phyloP scores from a whole-genome alignment of 2,888 invertebrate species.

The Bedellia somnulentella region DNA sequence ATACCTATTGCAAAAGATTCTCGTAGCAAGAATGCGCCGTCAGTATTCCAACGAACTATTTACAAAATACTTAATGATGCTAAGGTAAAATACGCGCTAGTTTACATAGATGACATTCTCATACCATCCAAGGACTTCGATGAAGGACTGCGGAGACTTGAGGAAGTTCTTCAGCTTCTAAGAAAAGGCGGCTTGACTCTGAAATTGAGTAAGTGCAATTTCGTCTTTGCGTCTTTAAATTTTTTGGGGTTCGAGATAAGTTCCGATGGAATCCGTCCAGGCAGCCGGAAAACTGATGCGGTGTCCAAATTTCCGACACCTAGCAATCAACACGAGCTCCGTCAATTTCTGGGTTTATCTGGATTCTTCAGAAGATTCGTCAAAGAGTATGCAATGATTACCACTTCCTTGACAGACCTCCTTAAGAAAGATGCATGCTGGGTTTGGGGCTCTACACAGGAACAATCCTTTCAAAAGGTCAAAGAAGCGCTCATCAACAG shows the following conservation, averaged over 20 bases:
- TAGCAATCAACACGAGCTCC: slow-evolving; percentile 8
- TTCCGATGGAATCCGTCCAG: slow-evolving; percentile 1
- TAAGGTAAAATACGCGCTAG: too few relatives aligned
- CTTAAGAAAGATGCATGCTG: slow-evolving; percentile 1
- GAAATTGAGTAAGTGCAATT: slow-evolving; percentile 3
- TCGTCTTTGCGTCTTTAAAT: not conserved
- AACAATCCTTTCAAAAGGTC: not conserved
- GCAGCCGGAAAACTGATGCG: slow-evolving; percentile 2
- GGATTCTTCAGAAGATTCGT: slow-evolving; percentile 13
- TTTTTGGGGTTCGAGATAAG: slow-evolving; percentile 4
- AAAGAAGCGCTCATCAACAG: not conserved
- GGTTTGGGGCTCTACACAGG: too few relatives aligned
- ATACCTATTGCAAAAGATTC: slow-evolving; percentile 4
- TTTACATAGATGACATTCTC: too few relatives aligned
- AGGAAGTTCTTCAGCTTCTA: not conserved
- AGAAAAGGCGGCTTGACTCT: not conserved
- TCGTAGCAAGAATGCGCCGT: too few relatives aligned
- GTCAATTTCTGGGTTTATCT: slow-evolving; percentile 11
- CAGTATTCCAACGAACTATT: too few relatives aligned
- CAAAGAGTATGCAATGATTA: slow-evolving; percentile 3
- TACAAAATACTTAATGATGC: too few relatives aligned
- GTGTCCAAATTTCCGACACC: slow-evolving; percentile 10
- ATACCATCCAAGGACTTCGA: not conserved
- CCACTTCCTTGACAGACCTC: slow-evolving; percentile 1
- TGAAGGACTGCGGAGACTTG: not conserved